Percentiles rank a stretch among this genome's conserved stretches.
Evolutionary conservation across 1,140 invertebrate genomes (phyloP).

Genomic region (Sycobia sp.): DNA sequence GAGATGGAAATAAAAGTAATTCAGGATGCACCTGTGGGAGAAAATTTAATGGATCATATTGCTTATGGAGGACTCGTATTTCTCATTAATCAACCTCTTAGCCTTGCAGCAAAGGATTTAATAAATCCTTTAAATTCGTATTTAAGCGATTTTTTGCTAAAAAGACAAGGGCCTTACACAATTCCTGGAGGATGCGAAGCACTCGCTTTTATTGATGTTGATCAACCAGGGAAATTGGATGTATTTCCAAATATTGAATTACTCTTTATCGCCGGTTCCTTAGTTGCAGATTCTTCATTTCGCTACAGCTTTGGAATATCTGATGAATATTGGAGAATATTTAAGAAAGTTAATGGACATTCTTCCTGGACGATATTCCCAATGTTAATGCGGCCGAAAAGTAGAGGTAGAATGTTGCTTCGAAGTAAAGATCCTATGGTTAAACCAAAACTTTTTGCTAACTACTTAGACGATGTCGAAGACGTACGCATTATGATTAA

Average conservation of each 20-base stretch:
- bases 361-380: slow-evolving; percentile 71
- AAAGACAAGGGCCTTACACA: too few species aligned
- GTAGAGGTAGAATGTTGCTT: slow-evolving; percentile 72
- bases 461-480: slow-evolving; percentile 73
- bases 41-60: slow-evolving; percentile 78
- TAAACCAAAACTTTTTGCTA: slow-evolving; percentile 76
- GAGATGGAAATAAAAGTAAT: slow-evolving; percentile 62
- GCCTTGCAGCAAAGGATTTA: slow-evolving; percentile 63
- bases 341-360: slow-evolving; percentile 54
- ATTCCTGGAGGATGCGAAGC: slow-evolving; percentile 75
- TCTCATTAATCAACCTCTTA: slow-evolving; percentile 67
- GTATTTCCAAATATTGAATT: slow-evolving; percentile 78
- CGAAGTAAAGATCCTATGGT: slow-evolving; percentile 72
- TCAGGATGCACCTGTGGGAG: slow-evolving; percentile 72
- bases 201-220: slow-evolving; percentile 69
- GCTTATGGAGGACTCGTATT: slow-evolving; percentile 73
- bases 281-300: slow-evolving; percentile 74
- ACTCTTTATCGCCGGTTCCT: slow-evolving; percentile 72
- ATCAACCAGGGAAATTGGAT: background rate
- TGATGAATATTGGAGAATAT: slow-evolving; percentile 68
- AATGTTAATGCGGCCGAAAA: slow-evolving; percentile 75
- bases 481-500: slow-evolving; percentile 73
- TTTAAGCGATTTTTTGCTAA: slow-evolving; percentile 56
- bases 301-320: slow-evolving; percentile 69
- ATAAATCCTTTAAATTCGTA: slow-evolving; percentile 65